Base-by-base conservation (phyloP, 2,888 invertebrate species). In the Piscicola geometra region DNA sequence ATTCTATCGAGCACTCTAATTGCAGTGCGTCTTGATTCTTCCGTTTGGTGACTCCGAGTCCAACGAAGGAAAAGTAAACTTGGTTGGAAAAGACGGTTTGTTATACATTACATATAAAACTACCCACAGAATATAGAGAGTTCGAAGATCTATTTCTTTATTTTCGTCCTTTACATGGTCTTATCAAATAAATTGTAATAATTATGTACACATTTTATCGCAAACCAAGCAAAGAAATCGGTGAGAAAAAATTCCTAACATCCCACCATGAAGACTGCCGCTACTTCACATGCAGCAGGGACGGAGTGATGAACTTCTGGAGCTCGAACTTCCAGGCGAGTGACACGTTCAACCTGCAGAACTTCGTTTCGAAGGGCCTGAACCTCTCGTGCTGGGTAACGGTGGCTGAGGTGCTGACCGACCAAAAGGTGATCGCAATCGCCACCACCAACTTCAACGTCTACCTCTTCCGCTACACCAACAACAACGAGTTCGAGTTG, bases 291-390 rank as follows among this genome's bases (percentile, higher is more conserved):
- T 89, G 89, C 41, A 92, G 92, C 81, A 89, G 89, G 80, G 92
- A 92, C 82, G 93, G 93, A 0, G 86, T 88, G 81, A 88, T 93
- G 79, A 91, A 91, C 83, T 90, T 91, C 85, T 93, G 92, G 92
- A 88, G 90, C 0, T 84, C 90, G 25, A 90, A 90, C 81, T 88
- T 92, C 87, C 87, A 88, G n/a, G 86, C 89, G 71, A 67, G n/a
- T 36, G 79, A 80, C 12, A 77, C 79, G 25, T 71, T 90, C 79
- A 88, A 90, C 76, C 78, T 82, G 0, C 91, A 90, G 89, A 90
- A 92, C 78, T 89, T 91, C 30, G 91, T 91, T 81, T 87, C 92
- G 85, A 89, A 89, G 76, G 89, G 90, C 77, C 86, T 93, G 84
- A 90, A 92, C 0, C 79, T 80, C 3, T 77, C 78, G 25, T 74